Conservation (phyloP, 2,888 invertebrate species). For the Siphonodentalium dalli region DNA sequence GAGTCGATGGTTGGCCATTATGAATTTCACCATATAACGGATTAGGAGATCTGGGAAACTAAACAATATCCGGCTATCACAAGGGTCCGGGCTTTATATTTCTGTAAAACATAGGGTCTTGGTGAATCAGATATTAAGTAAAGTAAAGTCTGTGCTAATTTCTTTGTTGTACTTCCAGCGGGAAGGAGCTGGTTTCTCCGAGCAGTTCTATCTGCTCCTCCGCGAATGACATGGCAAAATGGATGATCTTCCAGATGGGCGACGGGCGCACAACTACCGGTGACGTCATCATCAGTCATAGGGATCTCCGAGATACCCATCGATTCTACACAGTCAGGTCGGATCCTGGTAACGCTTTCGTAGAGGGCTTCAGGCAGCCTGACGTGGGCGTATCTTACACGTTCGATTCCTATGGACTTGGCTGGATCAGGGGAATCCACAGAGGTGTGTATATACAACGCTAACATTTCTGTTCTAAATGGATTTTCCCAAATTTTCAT, state of each 20-base stretch:
- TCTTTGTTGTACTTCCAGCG: constrained; percentile 13
- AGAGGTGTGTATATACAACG: constrained; percentile 33
- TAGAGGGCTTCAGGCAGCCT: constrained; percentile 26
- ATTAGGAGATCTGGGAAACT: no score
- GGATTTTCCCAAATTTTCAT: no score
- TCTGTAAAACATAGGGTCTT: no score
- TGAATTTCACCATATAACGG: no score
- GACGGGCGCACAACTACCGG: constrained; percentile 18
- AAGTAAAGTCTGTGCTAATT: no score
- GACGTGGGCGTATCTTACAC: constrained; percentile 32
- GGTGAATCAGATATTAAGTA: no score
- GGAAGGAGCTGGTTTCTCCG: constrained; percentile 23
- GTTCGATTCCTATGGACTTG: constrained; percentile 37
- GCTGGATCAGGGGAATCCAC: constrained; percentile 46
- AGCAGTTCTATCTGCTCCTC: constrained; percentile 29
- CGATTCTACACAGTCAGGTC: no score
- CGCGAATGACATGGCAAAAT: constrained; percentile 43
- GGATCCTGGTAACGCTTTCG: constrained; percentile 11
- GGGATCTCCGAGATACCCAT: no score
- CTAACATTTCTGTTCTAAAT: neutral
- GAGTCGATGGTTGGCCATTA: no score
- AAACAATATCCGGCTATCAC: no score
- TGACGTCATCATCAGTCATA: constrained; percentile 18
- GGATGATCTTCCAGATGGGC: constrained; percentile 37
- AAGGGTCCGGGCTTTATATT: no score